These are phyloP conservation scores for Pocillopora damicornis DNA, from an alignment of 64 coral and sea anemone genomes.

Conservation along the genomic window DNA sequence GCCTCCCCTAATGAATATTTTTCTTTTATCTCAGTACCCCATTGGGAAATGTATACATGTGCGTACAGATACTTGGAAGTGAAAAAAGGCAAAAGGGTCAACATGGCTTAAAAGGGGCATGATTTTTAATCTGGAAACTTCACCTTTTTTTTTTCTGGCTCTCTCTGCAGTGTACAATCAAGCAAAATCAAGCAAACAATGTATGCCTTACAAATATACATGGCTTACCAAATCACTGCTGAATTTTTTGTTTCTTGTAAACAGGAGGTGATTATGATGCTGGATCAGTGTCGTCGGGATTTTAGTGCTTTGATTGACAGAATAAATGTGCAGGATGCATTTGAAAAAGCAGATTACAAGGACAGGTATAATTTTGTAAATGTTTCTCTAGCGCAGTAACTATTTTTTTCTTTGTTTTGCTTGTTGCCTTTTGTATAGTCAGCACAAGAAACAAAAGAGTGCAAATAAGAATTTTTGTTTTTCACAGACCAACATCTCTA, in stretches of 20 bases:
- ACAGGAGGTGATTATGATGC: conserved; percentile 99
- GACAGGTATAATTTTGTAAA: conserved; percentile 51
- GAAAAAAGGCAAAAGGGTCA: too few relatives aligned
- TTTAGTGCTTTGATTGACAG: conserved; percentile 94
- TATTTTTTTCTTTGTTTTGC: not conserved
- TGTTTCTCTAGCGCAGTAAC: not conserved
- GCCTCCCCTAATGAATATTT: too few relatives aligned
- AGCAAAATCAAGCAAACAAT: too few relatives aligned
- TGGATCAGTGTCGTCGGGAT: conserved; percentile 96
- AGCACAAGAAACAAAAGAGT: not conserved
- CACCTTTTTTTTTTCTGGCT: too few relatives aligned
- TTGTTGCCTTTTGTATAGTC: not conserved
- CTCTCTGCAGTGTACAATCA: too few relatives aligned
- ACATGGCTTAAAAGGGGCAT: too few relatives aligned
- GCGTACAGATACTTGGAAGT: too few relatives aligned
- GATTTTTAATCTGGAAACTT: too few relatives aligned
- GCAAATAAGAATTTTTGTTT: not conserved
- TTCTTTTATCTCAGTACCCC: too few relatives aligned
- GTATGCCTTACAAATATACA: too few relatives aligned
- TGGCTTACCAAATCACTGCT: not conserved
- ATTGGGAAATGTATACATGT: too few relatives aligned
- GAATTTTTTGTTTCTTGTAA: not conserved
- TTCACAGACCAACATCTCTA: conserved; percentile 80
- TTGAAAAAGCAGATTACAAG: conserved; percentile 97
- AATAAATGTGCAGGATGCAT: conserved; percentile 93